Evolutionary conservation across 2,888 invertebrate genomes (phyloP).

Genomic region (Oxystoma pomonae): DNA sequence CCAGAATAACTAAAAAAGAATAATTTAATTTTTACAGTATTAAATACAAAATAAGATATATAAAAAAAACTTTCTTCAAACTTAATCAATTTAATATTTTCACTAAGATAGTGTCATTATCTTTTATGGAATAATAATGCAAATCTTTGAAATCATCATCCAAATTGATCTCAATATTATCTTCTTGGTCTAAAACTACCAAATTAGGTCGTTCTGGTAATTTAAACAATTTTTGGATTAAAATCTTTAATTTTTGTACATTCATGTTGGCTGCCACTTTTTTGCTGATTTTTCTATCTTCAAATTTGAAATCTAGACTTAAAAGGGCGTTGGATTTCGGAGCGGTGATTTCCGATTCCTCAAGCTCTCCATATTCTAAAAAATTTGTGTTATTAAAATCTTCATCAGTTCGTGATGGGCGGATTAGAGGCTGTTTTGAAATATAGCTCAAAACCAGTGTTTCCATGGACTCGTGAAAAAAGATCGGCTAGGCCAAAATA

Average conservation of each 20-base stretch:
- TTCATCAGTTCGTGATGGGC: no score
- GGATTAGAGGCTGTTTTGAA: no score
- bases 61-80: no score
- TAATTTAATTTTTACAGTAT: no score
- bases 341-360: slow-evolving; percentile 63
- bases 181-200: slow-evolving; percentile 55
- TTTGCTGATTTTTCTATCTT: slow-evolving; percentile 55
- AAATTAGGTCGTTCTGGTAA: slow-evolving; percentile 48
- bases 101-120: slow-evolving; percentile 72
- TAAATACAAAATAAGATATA: no score
- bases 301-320: slow-evolving; percentile 54
- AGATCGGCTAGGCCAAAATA: no score
- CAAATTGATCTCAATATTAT: slow-evolving; percentile 63
- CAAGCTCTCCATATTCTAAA: slow-evolving; percentile 79
- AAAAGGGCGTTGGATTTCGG: slow-evolving; percentile 62
- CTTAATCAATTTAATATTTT: neutral
- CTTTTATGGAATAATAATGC: slow-evolving; percentile 78
- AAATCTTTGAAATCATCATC: slow-evolving; percentile 82
- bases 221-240: slow-evolving; percentile 73
- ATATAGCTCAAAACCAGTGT: no score
- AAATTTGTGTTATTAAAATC: no score
- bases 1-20: no score
- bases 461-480: no score
- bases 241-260: slow-evolving; percentile 76
- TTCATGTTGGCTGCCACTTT: slow-evolving; percentile 74